Evolutionary conservation across 2,113 vertebrate genomes (phyloP), one percentile per base, ranked within the genome.

Genomic region (Ornithorhynchus anatinus): DNA sequence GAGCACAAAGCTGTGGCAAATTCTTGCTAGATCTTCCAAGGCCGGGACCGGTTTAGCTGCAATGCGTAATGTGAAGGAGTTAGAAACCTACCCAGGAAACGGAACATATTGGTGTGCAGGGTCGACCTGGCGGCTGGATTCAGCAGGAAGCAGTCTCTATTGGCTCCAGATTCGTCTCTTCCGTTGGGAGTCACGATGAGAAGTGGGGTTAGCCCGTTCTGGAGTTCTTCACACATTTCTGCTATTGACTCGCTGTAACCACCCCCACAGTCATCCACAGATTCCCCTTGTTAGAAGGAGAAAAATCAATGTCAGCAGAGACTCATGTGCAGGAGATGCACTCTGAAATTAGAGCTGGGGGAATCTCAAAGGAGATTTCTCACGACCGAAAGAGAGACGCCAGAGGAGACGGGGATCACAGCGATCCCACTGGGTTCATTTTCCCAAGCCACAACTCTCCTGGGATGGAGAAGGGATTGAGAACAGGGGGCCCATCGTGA

Each of bases 221-320:
- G 98, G 69, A 99, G 95, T 88, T 99, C 98, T 79, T 99, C 98
- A 1, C 98, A 99, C 95, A 99, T 98, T 86, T 99, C 98, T 2
- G 97, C 97, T 22, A 99, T 99, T 35, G 98, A 99, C 88, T 99
- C 98, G 8, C 98, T 99, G 78, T 99, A 99, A 72, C 98, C 98
- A 6, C 97, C 98, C 7, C 98, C 98, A 2, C 98, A 99, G 76
- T 99, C 98, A 52, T 99, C 98, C 86, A 99, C 98, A 2, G 98
- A 99, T 84, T 99, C 98, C 4, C 98, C 98, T 99, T 80, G 31
- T n/a, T n/a, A n/a, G n/a, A n/a, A n/a, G 52, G 17, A 64, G 56
- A 71, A 58, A 37, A 69, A 53, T 11, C 9, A 42, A 6, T 47
- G 19, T 33, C 5, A 5, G 7, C 19, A 10, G 43, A 5, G 23